Base-by-base conservation (phyloP, 2,797 vertebrate genomes). In the Fringilla coelebs region DNA sequence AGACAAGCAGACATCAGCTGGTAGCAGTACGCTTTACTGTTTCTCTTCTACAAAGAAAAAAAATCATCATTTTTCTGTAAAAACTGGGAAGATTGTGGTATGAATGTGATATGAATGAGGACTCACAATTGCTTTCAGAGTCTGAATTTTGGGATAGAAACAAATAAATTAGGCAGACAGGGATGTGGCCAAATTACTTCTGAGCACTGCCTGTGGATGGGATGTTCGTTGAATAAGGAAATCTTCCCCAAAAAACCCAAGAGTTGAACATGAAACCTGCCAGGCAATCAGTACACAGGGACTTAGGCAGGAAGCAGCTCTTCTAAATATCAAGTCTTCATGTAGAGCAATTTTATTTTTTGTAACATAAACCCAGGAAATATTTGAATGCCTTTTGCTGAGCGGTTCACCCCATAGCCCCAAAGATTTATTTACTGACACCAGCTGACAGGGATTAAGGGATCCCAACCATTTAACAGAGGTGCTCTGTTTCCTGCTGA, bases 361-460 rank as follows among this genome's bases (percentile, higher is more conserved):
- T 91, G 51, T 58, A 61, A 57, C 48, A 70, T 55, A 77, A 91
- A 84, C 5, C 13, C 48, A 70, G 48, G 26, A 88, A 85, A 80
- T 82, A 92, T 74, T 87, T 80, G 58, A 88, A 94, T 94, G 34
- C 32, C 28, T 93, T 79, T 58, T 94, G 29, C 68, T 83, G 49
- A 79, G 71, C 29, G 88, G 46, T n/a, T 94, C 14, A 49, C 54
- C 68, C 2, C 2, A 57, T 8, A 60, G 45, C 32, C 62, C 60
- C 48, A 31, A 63, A 85, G 40, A 89, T 66, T 85, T 87, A 76
- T 57, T 68, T 52, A n/a, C 34, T 52, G 72, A 68, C 57, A 77
- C 29, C 48, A 80, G 22, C 18, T 87, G 79, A 74, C 28, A 62
- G 10, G 31, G 28, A 88, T 89, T 89, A 83, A 62, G 0, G 0